Base-by-base conservation (phyloP, 1,140 invertebrate genomes). In the Drosophila truncata region DNA sequence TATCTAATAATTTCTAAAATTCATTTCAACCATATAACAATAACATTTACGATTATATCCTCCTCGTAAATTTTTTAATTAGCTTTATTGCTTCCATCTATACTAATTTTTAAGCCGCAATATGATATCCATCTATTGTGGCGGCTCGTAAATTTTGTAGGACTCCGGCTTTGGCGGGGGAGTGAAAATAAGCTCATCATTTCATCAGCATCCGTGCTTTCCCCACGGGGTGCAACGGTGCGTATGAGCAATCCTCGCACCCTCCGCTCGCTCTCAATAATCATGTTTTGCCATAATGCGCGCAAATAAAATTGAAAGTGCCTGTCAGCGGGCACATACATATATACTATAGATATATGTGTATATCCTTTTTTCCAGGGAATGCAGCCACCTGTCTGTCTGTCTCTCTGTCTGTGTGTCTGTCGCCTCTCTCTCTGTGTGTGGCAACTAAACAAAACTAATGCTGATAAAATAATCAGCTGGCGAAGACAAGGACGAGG, bases 291-390 rank as follows among this genome's bases (percentile, higher is more conserved):
- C 77, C 82, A 85, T 78, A 85, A 87, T 69, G 83, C 73, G 73
- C 47, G 76, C 77, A 87, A 90, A 85, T 90, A 90, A 90, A 90
- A 90, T 71, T 61, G 85, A 90, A 90, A 90, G 85, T 91, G 82
- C 66, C 78, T 72, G 75, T 76, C 75, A 73, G 65, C 65, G 37
- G 67, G 33, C 52, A 20, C 57, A 47, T 18, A 23, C 25, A 44
- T 10, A 23, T n/a, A 35, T 23, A 14, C 16, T 23, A 23, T 23
- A 20, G 7, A 23, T 25, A 2, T 25, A 23, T 37, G 52, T 35
- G 52, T 55, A 55, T 25, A 55, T 37, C 52, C 33, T 66, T 54
- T 33, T 47, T 49, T 57, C 52, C 35, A 31, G 63, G 62, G 39
- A 23, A 41, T 85, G 75, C 81, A 85, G 64, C 86, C 85, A 90